Percentiles rank a stretch among this genome's conserved stretches.
These are phyloP conservation scores for Caenorhabditis wallacei DNA, from an alignment of 2,888 invertebrate genomes.

Conservation along the genomic window DNA sequence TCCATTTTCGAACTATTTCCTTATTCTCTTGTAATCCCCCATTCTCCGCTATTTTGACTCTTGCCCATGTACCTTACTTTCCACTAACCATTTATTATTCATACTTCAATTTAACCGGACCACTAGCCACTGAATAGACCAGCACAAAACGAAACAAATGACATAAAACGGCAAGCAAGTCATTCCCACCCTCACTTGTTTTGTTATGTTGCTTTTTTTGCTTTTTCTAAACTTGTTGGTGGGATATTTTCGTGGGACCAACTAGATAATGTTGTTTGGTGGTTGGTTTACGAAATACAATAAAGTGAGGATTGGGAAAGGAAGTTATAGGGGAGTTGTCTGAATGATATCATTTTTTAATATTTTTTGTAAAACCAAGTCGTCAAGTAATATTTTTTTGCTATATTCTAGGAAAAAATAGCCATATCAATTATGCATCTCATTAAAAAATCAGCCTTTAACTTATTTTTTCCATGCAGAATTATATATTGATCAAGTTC, in stretches of 20 bases:
- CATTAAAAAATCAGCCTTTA: too few relatives aligned
- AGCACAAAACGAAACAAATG: conserved; percentile 32
- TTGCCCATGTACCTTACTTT: conserved; percentile 18
- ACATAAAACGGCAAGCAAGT: conserved; percentile 33
- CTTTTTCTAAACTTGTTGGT: not conserved
- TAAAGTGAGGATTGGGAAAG: too few relatives aligned
- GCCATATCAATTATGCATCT: too few relatives aligned
- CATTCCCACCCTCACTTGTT: conserved; percentile 24
- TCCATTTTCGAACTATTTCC: not conserved
- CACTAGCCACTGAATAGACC: conserved; percentile 22
- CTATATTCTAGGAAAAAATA: too few relatives aligned
- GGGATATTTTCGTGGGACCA: not conserved
- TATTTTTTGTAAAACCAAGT: too few relatives aligned
- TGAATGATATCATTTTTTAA: too few relatives aligned
- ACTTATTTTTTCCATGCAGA: too few relatives aligned
- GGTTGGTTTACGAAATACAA: not conserved
- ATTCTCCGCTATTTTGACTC: not conserved
- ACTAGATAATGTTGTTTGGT: not conserved
- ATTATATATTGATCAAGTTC: too few relatives aligned
- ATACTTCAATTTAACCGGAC: conserved; percentile 52
- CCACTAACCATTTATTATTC: conserved; percentile 41
- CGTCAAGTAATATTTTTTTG: too few relatives aligned
- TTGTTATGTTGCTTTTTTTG: not conserved
- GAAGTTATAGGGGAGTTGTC: too few relatives aligned
- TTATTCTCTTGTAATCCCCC: conserved; percentile 18